Conservation (phyloP, 1,140 invertebrate species). For the Drosophila sp. region DNA sequence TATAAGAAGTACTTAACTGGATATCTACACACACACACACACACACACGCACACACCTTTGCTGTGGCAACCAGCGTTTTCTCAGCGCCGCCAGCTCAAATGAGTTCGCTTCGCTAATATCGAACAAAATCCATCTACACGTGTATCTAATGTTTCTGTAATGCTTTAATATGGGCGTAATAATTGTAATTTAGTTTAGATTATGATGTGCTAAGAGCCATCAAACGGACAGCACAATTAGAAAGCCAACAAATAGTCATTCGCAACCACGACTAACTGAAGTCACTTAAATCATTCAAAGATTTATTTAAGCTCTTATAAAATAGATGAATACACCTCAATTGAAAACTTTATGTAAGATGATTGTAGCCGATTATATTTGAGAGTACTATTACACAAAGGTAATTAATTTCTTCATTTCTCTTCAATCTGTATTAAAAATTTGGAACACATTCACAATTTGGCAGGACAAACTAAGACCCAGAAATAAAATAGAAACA, state of each 20-base stretch:
- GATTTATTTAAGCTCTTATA: conserved; percentile 2
- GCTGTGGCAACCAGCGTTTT: conserved; percentile 52
- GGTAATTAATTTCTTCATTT: too few species aligned
- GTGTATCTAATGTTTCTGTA: conserved; percentile 57
- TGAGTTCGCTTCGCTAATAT: conserved; percentile 39
- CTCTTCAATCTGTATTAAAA: background rate
- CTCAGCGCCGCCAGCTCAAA: conserved; percentile 57
- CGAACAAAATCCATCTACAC: conserved; percentile 37
- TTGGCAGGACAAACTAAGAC: background rate
- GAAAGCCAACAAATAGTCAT: conserved; percentile 33
- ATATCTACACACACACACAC: conserved; percentile 13
- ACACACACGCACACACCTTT: background rate
- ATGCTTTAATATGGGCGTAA: conserved; percentile 64
- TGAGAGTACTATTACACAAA: too few species aligned
- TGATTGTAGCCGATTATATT: background rate
- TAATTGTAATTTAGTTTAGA: conserved; percentile 56
- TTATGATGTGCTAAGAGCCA: conserved; percentile 48
- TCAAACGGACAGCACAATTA: conserved; percentile 36
- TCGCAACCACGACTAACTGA: background rate
- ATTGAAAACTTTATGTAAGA: background rate
- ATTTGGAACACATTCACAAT: too few species aligned
- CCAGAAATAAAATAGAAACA: background rate
- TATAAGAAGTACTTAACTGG: conserved; percentile 26
- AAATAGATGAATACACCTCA: background rate
- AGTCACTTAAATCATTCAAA: background rate